Conservation (phyloP, 2,113 vertebrate species). For the Cryptomyrus ogoouensis region DNA sequence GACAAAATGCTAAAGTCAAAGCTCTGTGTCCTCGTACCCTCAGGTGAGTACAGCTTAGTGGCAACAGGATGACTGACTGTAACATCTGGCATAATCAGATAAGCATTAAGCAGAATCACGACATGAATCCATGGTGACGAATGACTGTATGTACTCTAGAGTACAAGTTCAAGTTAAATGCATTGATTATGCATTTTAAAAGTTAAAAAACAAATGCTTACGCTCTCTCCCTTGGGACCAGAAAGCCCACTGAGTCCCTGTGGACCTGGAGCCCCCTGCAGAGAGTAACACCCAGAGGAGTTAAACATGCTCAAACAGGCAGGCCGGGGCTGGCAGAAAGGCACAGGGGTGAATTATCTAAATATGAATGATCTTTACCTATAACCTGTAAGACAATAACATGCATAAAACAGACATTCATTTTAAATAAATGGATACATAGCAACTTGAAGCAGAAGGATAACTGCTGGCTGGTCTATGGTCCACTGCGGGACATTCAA, state of each 20-base stretch:
- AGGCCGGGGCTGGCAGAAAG: not conserved
- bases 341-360: not conserved
- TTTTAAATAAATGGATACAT: not conserved
- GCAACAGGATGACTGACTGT: not conserved
- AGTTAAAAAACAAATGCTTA: not conserved
- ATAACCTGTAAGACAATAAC: not conserved
- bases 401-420: not conserved
- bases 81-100: not conserved
- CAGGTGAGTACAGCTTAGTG: not conserved
- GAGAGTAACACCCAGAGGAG: not conserved
- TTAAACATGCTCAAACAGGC: not conserved
- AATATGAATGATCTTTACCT: not conserved
- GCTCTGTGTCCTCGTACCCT: not conserved
- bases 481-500: not conserved
- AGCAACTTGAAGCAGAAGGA: not conserved
- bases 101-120: not conserved
- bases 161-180: not conserved
- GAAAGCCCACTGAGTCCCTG: slow-evolving; percentile 87
- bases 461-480: not conserved
- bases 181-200: not conserved
- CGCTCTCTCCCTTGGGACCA: slow-evolving; percentile 84
- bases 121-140: not conserved
- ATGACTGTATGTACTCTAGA: not conserved
- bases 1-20: not conserved
- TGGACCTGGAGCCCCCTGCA: slow-evolving; percentile 74